Evolutionary conservation across 2,888 invertebrate species (phyloP), one percentile per base, ranked within the genome.

Genomic region (Dendrolimus houi): DNA sequence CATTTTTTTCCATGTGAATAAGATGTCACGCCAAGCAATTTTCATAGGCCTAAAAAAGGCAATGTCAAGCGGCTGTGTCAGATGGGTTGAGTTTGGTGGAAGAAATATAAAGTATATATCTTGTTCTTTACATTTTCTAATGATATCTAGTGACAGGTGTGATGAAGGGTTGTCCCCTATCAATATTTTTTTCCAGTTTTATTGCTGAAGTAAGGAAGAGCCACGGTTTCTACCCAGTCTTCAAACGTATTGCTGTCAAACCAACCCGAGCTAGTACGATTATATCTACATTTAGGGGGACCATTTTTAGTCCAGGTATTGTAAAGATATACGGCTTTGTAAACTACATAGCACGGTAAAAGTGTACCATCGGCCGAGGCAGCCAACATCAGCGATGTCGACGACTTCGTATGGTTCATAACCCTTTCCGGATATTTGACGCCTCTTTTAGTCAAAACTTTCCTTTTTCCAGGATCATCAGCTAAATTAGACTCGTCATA

Each of bases 121-220:
- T 42, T 42, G 8, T 42, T 42, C 42, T 42, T 42, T 42, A 10
- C 42, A 42, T 42, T 42, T 10, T 42, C 53, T 59, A 13, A 62
- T 60, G 8, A 63, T 9, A 29, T 63, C 60, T 54, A 62, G 12
- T 1, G 60, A 64, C 9, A 63, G 42, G 17, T 63, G 63, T 9
- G 61, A 60, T 13, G 60, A 57, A 3, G 62, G 57, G 47, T 82
- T 81, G 58, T 85, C 78, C 0, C 83, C 81, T 57, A 83, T 72
- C 8, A 82, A 41, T 29, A 73, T 64, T 81, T 81, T 56, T 54
- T 67, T 7, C 75, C 78, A 41, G 56, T 52, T 58, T 63, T 65
- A 13, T 69, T 59, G 54, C 66, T 61, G n/a, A 73, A 64, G 53
- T 58, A 67, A 17, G 65, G 65, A 29, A 72, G 41, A 0, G 64